Conservation (phyloP, 2,113 vertebrate genomes). For the Nicator chloris region DNA sequence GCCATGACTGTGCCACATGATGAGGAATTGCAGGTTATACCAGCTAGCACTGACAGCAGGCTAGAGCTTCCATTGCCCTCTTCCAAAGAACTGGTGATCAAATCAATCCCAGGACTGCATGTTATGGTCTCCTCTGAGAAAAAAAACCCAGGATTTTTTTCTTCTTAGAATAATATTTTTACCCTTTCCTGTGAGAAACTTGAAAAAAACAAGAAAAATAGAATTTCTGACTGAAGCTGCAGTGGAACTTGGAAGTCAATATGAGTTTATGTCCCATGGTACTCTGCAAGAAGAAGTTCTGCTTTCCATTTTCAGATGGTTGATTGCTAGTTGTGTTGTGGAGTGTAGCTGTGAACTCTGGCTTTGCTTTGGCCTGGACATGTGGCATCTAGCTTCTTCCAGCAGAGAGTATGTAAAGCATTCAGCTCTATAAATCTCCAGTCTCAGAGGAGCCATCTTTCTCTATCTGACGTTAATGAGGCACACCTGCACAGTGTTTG, state of each 20-base stretch:
- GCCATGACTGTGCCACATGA: too few relatives aligned
- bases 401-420: slow-evolving; percentile 39
- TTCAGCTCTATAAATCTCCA: slow-evolving; percentile 40
- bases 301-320: slow-evolving; percentile 39
- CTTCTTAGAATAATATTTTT: slow-evolving; percentile 44
- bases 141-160: neutral
- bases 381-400: slow-evolving; percentile 25
- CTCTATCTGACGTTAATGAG: slow-evolving; percentile 53
- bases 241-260: slow-evolving; percentile 6
- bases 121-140: neutral
- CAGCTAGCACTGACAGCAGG: neutral
- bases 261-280: slow-evolving; percentile 21
- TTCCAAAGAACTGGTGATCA: neutral
- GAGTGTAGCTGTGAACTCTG: slow-evolving; percentile 47
- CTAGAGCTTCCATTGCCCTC: neutral
- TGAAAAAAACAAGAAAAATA: neutral
- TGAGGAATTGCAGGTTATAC: neutral
- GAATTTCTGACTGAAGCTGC: neutral
- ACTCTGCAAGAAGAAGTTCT: slow-evolving; percentile 21
- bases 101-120: neutral
- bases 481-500: slow-evolving; percentile 61
- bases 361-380: slow-evolving; percentile 26
- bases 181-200: slow-evolving; percentile 24
- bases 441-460: slow-evolving; percentile 47
- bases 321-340: slow-evolving; percentile 16